Base-by-base conservation (phyloP, 1,140 invertebrate species). In the Chionoecetes opilio region DNA sequence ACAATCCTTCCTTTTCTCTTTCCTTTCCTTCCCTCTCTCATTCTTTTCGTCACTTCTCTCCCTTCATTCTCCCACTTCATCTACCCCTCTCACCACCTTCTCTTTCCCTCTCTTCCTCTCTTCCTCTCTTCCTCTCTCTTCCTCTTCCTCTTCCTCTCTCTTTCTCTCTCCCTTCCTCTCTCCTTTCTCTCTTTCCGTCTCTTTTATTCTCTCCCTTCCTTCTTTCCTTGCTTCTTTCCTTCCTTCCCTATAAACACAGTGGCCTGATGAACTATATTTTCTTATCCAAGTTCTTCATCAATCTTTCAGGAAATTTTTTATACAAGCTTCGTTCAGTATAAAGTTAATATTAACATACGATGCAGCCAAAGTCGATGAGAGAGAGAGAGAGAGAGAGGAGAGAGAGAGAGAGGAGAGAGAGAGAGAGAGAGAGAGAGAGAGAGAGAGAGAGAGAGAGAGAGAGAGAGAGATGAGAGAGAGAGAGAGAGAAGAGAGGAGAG, bases 221-320 rank as follows among this genome's bases (percentile, higher is more conserved):
- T 75, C 21, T 21, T n/a, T 21, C 63, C n/a, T 26, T 21, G 6
- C n/a, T 26, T 75, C 63, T 21, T n/a, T 21, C 63, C n/a, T 26
- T 21, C 21, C n/a, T 26, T n/a, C 21, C 63, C 3, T 75, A 11
- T 75, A 0, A 75, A 75, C 63, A 75, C 63, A 75, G 63, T 75
- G 63, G 5, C 63, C 63, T 75, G n/a, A 75, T 75, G 63, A 75
- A 75, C 63, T 75, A 75, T 75, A 75, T 75, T 75, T 75, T 75
- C 63, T 75, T 11, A n/a, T 75, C 1, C 21, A 75, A 75, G n/a
- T n/a, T 75, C 63, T 75, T 75, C 63, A n/a, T 75, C 63, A n/a
- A 26, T 75, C n/a, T n/a, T 75, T 26, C 63, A 26, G 63, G 21
- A 1, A 75, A 75, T n/a, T 6, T n/a, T 26, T 75, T 26, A 75